Conservation (phyloP, 2,113 vertebrate species). For the Bos javanicus region DNA sequence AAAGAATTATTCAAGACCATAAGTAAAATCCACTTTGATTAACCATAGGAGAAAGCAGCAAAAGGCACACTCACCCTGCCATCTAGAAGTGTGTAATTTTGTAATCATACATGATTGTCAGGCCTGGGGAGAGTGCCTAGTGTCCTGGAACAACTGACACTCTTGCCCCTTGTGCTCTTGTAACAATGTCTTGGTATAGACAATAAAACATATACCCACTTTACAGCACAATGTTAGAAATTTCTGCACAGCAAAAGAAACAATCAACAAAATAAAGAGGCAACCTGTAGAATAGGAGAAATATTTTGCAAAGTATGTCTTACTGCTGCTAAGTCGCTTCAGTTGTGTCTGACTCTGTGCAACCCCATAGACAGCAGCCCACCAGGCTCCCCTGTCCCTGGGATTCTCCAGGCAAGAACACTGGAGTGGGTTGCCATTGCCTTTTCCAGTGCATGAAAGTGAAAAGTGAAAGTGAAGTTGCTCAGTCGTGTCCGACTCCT, state of each 20-base stretch:
- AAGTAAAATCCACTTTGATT: conserved; percentile 32
- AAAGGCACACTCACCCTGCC: neutral
- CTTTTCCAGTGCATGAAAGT: too few species aligned
- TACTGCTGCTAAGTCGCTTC: too few species aligned
- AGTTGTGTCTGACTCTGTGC: too few species aligned
- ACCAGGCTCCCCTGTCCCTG: too few species aligned
- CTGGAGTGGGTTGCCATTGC: too few species aligned
- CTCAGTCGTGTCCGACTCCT: too few species aligned
- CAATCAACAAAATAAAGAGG: neutral
- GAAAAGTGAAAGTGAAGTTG: too few species aligned
- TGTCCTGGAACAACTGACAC: neutral
- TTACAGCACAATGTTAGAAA: too few species aligned
- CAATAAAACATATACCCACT: neutral
- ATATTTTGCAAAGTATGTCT: neutral
- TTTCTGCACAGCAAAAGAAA: neutral
- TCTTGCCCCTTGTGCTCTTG: neutral
- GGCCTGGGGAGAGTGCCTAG: neutral
- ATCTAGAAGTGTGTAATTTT: neutral
- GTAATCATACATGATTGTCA: too few species aligned
- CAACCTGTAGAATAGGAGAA: neutral
- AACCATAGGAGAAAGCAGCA: neutral
- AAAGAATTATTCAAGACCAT: conserved; percentile 27
- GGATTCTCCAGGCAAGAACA: too few species aligned
- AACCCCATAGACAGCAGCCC: too few species aligned
- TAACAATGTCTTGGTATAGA: neutral